Percentiles rank a stretch among this genome's conserved stretches.
phyloP scores from a whole-genome alignment of 2,113 vertebrate species.

The Ivindomyrus marchei region DNA sequence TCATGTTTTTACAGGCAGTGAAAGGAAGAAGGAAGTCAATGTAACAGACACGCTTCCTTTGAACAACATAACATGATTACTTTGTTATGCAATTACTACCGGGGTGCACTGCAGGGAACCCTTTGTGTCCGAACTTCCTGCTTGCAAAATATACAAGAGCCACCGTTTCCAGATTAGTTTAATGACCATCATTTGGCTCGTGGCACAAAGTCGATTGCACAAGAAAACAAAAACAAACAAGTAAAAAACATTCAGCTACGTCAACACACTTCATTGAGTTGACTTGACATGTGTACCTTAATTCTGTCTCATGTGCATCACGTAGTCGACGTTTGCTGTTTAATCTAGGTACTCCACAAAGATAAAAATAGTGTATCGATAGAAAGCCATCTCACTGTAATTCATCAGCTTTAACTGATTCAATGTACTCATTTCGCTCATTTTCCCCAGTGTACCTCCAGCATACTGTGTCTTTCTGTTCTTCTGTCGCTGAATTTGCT shows the following conservation, averaged over 20 bases:
- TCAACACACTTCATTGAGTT: neutral
- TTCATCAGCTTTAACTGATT: neutral
- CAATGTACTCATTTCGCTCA: no score
- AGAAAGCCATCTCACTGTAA: neutral
- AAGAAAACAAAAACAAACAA: neutral
- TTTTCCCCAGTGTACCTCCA: no score
- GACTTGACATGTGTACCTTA: neutral
- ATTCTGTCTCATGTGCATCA: neutral
- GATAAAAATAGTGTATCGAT: neutral
- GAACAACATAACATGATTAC: neutral
- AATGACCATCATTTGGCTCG: neutral
- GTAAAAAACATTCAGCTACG: neutral
- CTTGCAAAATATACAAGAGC: neutral
- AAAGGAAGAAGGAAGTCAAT: neutral
- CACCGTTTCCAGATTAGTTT: neutral
- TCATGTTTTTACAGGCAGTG: neutral
- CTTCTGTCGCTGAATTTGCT: neutral
- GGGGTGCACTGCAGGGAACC: neutral
- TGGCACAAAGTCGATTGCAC: neutral
- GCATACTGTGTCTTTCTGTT: neutral
- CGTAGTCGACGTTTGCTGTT: neutral
- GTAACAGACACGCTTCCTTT: neutral
- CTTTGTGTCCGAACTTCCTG: neutral
- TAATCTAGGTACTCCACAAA: neutral
- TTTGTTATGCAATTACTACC: neutral